Evolutionary conservation across 2,888 invertebrate species (phyloP), one percentile per base, ranked within the genome.

Genomic region (Schizaphis graminum): DNA sequence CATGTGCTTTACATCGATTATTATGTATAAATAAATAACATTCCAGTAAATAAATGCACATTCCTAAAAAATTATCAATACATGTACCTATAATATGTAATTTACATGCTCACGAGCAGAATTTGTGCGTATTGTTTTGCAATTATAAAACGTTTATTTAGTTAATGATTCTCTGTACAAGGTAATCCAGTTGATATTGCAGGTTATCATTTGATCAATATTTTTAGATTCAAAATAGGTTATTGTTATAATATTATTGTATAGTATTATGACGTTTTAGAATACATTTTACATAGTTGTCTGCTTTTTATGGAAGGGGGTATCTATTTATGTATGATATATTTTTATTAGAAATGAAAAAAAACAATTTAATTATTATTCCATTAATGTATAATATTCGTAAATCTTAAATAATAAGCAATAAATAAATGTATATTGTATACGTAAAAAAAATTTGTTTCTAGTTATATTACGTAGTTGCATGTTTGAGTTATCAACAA

Each of bases 111-210:
- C 41, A 11, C 44, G 28, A n/a, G 35, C 87, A 49, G 35, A 35
- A 49, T 87, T 84, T 92, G 26, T 49, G 41, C 49, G 49, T 41
- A 86, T 28, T 35, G n/a, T 47, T 61, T 77, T 77, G 24, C 24
- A 86, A 91, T 57, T 85, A 85, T 56, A 26, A 85, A 44, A n/a
- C 44, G 56, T 91, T 49, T 84, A 86, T 87, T 49, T 49, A 61
- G 56, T 47, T 57, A 56, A 84, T 16, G 41, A 86, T 91, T 57
- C 24, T 44, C 16, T 16, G 21, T 67, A 88, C 67, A 88, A 92
- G 61, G 49, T 87, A 87, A 87, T 92, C 61, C n/a, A 21, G 91
- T 92, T 86, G 47, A 86, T 86, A 44, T 61, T 89, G 21, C 28
- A 87, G 21, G 16, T 49, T 49, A 87, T 49, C 16, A 49, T 67